Evolutionary conservation across 2,888 invertebrate genomes (phyloP).

Genomic region (Aspidapion aeneum): DNA sequence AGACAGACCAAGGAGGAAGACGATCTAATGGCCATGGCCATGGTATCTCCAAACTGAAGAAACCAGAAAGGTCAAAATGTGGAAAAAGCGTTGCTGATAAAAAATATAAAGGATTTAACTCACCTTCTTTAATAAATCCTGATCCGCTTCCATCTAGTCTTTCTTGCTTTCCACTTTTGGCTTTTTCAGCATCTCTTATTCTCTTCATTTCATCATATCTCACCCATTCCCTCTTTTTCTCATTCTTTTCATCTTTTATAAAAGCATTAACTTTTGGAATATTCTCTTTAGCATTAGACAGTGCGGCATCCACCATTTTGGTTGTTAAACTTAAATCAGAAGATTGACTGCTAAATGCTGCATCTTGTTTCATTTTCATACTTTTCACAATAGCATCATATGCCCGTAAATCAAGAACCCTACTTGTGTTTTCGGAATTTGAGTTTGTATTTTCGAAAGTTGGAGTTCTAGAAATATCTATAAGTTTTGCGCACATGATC

Average conservation of each 20-base stretch:
- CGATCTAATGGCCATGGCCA: too few relatives aligned
- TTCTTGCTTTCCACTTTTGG: constrained; percentile 39
- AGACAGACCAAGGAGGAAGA: too few relatives aligned
- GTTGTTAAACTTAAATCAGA: constrained; percentile 32
- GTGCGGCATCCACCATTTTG: constrained; percentile 56
- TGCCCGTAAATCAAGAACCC: too few relatives aligned
- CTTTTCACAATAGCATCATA: too few relatives aligned
- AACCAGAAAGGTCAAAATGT: too few relatives aligned
- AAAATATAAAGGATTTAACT: too few relatives aligned
- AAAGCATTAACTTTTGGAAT: constrained; percentile 34
- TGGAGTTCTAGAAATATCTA: background rate
- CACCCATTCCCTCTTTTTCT: constrained; percentile 30
- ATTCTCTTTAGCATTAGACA: constrained; percentile 58
- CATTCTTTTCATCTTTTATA: constrained; percentile 21
- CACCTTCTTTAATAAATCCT: constrained; percentile 43
- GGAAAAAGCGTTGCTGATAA: too few relatives aligned
- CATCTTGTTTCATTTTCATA: background rate
- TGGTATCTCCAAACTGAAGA: too few relatives aligned
- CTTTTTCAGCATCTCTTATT: constrained; percentile 38
- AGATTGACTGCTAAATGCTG: background rate
- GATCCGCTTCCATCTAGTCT: constrained; percentile 39
- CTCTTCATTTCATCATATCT: constrained; percentile 19
- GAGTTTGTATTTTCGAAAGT: background rate
- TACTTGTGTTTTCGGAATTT: background rate
- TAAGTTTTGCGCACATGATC: background rate